phyloP scores from a whole-genome alignment of 2,113 vertebrate genomes.

The Melanerpes formicivorus region DNA sequence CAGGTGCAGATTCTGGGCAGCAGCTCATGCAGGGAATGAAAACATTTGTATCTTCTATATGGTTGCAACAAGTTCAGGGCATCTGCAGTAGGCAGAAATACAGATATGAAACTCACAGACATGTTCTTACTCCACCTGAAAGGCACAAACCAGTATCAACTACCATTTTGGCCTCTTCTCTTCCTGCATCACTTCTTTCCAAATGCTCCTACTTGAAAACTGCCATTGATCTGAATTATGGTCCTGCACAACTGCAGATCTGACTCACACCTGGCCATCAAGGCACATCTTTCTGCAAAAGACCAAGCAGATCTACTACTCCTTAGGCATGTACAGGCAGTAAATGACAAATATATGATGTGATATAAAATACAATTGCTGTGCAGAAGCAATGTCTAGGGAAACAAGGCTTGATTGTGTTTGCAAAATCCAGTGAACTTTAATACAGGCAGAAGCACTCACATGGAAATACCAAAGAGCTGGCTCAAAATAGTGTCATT shows the following conservation, averaged over 20 bases:
- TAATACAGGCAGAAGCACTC: constrained; percentile 16
- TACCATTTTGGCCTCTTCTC: not conserved
- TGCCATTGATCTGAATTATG: not conserved
- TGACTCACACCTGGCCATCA: not conserved
- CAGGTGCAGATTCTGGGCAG: not conserved
- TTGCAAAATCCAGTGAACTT: constrained; percentile 60
- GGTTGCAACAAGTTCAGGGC: constrained; percentile 10
- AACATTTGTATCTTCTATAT: not conserved
- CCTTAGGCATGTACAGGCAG: not conserved
- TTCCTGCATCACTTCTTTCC: not conserved
- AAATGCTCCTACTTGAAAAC: not conserved
- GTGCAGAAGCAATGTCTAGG: not conserved
- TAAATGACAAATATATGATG: constrained; percentile 23
- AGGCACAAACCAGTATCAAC: not conserved
- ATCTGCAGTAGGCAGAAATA: not conserved
- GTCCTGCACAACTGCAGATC: not conserved
- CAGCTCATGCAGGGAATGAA: not conserved
- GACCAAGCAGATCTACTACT: not conserved
- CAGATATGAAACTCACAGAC: not conserved
- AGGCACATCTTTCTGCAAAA: not conserved
- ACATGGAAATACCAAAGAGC: not conserved
- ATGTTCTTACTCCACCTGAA: constrained; percentile 1
- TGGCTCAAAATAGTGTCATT: constrained; percentile 5
- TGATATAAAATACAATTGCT: not conserved
- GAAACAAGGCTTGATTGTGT: constrained; percentile 16